Evolutionary conservation across 2,888 invertebrate species (phyloP), one percentile per base, ranked within the genome.

Genomic region (Dasypogon diadema): DNA sequence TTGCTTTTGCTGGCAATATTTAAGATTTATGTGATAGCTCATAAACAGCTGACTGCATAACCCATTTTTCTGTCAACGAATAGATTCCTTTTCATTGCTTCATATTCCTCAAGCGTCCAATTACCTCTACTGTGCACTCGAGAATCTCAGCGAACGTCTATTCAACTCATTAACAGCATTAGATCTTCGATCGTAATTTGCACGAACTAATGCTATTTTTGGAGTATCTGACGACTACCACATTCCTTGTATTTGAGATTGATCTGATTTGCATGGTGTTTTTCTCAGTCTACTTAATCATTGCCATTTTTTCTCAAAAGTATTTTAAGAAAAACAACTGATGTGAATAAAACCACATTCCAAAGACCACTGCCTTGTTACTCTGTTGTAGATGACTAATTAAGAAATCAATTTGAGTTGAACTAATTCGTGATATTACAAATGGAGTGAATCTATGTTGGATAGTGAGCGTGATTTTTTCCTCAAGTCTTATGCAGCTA

Each of bases 361-460:
- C 42, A 12, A 42, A 42, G 1, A 3, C 42, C 42, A 42, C 34
- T 42, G 12, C 12, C 42, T 30, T 42, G 30, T 5, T 5, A 30
- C 18, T 14, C 14, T 14, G 14, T 34, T 16, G 10, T 12, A 60
- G 60, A 58, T 21, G 60, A 60, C 60, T 60, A 60, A 60, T 60
- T 60, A 60, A 60, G 26, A 37, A 16, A 37, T 10, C 60, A 42
- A 42, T 42, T 42, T 30, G 34, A 6, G 10, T n/a, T 16, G 30
- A 58, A 30, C 58, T 30, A 16, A 60, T 34, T 60, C 18, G 8
- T 37, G 10, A 2, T 10, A 12, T 18, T 18, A 42, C 37, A 21
- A 42, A 60, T 42, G 42, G 42, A 3, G 30, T 30, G 4, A 8
- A n/a, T n/a, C n/a, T n/a, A n/a, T n/a, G n/a, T n/a, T n/a, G n/a